These are phyloP conservation scores for Cryptophagus acutangulus DNA, from an alignment of 2,888 invertebrate species.

Conservation along the genomic window DNA sequence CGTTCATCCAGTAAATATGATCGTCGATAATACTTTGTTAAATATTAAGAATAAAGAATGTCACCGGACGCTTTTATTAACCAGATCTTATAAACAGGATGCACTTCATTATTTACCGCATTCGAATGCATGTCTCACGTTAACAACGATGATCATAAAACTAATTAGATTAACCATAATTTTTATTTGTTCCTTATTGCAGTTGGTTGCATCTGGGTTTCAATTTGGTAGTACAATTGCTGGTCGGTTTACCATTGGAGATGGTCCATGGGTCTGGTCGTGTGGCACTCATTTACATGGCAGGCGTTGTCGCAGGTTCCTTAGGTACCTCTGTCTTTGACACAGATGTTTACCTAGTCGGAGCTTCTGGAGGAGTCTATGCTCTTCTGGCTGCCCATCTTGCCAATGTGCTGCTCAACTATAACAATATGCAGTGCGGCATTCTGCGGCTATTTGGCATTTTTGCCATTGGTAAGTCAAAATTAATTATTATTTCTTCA, in stretches of 20 bases:
- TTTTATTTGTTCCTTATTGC: conserved; percentile 34
- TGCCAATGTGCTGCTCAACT: conserved; percentile 91
- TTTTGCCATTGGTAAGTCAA: conserved; percentile 76
- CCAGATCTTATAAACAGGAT: background rate
- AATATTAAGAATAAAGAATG: too few relatives aligned
- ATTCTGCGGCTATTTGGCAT: conserved; percentile 84
- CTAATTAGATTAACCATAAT: background rate
- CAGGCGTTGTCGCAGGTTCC: conserved; percentile 85
- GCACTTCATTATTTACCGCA: conserved; percentile 1
- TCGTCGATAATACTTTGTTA: too few relatives aligned
- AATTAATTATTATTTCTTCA: background rate
- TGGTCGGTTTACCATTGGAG: conserved; percentile 90
- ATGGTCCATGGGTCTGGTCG: conserved; percentile 92
- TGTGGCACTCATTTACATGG: conserved; percentile 83
- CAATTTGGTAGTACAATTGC: conserved; percentile 88
- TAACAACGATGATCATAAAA: background rate
- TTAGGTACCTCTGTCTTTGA: conserved; percentile 88
- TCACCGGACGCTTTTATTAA: too few relatives aligned
- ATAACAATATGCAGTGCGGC: conserved; percentile 93
- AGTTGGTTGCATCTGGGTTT: conserved; percentile 91
- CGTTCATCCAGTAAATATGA: background rate
- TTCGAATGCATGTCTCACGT: background rate
- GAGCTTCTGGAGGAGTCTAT: conserved; percentile 96
- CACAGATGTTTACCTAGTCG: conserved; percentile 90
- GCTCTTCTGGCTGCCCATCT: conserved; percentile 93